Percentiles rank a stretch among this genome's conserved stretches.
phyloP scores from a whole-genome alignment of 2,888 invertebrate genomes.

The Athalia rosae region DNA sequence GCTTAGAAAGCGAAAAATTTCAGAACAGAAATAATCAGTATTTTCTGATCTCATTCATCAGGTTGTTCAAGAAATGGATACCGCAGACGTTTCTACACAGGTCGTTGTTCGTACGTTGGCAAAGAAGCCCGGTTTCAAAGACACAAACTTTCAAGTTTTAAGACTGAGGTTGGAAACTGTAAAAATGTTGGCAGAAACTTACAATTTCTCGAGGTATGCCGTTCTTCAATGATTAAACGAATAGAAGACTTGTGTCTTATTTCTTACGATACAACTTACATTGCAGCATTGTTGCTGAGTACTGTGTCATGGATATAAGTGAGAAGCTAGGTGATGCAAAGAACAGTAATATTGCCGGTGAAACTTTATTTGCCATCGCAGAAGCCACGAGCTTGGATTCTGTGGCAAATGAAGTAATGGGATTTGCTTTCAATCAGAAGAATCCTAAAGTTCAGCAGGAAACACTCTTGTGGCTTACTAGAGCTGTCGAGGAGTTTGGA shows the following conservation, averaged over 20 bases:
- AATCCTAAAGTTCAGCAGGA: slow-evolving; percentile 95
- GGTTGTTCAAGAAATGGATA: slow-evolving; percentile 78
- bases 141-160: slow-evolving; percentile 93
- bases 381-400: slow-evolving; percentile 86
- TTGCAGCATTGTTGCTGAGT: slow-evolving; percentile 82
- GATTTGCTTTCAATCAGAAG: slow-evolving; percentile 88
- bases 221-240: slow-evolving; percentile 29
- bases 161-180: slow-evolving; percentile 88
- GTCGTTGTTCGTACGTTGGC: slow-evolving; percentile 83
- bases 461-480: slow-evolving; percentile 86
- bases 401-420: slow-evolving; percentile 82
- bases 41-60: slow-evolving; percentile 56
- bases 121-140: slow-evolving; percentile 90
- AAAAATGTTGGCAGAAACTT: slow-evolving; percentile 85
- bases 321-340: slow-evolving; percentile 91
- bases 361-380: slow-evolving; percentile 84
- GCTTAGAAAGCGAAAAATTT: not conserved
- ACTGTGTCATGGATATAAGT: slow-evolving; percentile 86
- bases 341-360: slow-evolving; percentile 81
- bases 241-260: slow-evolving; percentile 36
- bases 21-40: not conserved
- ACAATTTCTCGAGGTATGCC: slow-evolving; percentile 80
- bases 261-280: not conserved
- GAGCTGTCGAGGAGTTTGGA: slow-evolving; percentile 90
- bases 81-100: slow-evolving; percentile 82